These are phyloP conservation scores for Conus ventricosus DNA, from an alignment of 1,140 invertebrate species.

Conservation along the genomic window DNA sequence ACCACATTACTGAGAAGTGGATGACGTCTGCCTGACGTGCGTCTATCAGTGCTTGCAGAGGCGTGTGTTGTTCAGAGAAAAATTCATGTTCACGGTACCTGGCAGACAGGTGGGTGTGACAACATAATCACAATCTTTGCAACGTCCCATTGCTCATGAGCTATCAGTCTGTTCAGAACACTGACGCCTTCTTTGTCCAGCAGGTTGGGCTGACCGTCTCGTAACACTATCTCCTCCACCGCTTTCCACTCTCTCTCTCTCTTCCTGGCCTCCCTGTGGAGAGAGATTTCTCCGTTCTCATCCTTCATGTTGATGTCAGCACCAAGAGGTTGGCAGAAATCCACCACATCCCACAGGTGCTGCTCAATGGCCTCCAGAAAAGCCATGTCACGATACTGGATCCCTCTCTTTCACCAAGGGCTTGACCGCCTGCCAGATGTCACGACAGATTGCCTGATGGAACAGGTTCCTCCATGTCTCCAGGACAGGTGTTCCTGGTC, in stretches of 20 bases:
- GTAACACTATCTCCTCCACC: neutral
- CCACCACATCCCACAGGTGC: slow-evolving; percentile 4
- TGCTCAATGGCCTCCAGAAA: slow-evolving; percentile 11
- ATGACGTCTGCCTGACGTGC: neutral
- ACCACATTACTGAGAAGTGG: neutral
- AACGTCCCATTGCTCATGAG: neutral
- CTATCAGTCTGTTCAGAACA: neutral
- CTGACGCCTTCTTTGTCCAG: neutral
- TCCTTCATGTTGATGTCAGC: slow-evolving; percentile 16
- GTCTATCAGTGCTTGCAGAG: neutral
- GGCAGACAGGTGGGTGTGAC: neutral
- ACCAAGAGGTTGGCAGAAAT: neutral
- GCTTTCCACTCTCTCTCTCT: neutral
- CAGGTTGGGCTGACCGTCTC: neutral
- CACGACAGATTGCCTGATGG: neutral
- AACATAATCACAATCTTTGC: neutral
- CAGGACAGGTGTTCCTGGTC: neutral
- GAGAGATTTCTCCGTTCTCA: neutral
- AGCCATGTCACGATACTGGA: neutral
- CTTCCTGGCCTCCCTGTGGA: neutral
- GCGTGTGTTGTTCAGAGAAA: neutral
- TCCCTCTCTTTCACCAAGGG: neutral
- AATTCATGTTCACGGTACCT: neutral
- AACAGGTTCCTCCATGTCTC: neutral
- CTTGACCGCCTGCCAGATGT: slow-evolving; percentile 8